These are phyloP conservation scores for Scaptomyza pallida DNA, from an alignment of 1,140 invertebrate species.

Conservation along the genomic window DNA sequence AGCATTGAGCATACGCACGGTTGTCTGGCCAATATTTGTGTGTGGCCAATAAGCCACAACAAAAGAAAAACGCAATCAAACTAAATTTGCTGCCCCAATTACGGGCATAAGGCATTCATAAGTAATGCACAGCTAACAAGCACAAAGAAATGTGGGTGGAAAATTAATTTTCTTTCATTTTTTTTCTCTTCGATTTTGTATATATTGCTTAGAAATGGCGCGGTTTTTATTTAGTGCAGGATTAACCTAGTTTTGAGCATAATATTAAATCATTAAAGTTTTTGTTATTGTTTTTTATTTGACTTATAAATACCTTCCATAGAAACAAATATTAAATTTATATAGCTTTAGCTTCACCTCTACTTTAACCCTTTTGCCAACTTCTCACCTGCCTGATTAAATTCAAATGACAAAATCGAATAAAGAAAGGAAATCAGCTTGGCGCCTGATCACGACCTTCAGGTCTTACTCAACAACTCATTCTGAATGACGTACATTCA, in stretches of 20 bases:
- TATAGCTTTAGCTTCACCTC: too few species aligned
- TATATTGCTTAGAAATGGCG: too few species aligned
- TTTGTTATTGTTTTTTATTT: too few species aligned
- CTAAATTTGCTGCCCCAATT: slow-evolving; percentile 1
- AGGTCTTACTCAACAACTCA: slow-evolving; percentile 3
- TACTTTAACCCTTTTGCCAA: too few species aligned
- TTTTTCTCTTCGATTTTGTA: too few species aligned
- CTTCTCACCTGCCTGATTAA: too few species aligned
- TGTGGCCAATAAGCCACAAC: slow-evolving; percentile 5
- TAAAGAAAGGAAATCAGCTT: too few species aligned
- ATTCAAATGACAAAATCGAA: too few species aligned
- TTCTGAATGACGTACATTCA: slow-evolving; percentile 15
- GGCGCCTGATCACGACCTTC: slow-evolving; percentile 15
- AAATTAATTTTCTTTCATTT: background rate
- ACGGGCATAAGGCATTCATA: background rate
- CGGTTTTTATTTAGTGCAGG: background rate
- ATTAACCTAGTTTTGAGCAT: too few species aligned
- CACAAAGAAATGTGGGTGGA: background rate
- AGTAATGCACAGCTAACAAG: background rate
- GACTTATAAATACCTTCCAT: too few species aligned
- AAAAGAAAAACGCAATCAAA: slow-evolving; percentile 15
- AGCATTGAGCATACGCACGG: slow-evolving; percentile 52
- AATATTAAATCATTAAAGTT: too few species aligned
- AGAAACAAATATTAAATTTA: too few species aligned
- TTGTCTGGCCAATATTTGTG: slow-evolving; percentile 23